A percentile compares a stretch with the other conserved stretches of the same genome.
Conservation (phyloP, 2,888 invertebrate species). For the Phragmatobia fuliginosa region DNA sequence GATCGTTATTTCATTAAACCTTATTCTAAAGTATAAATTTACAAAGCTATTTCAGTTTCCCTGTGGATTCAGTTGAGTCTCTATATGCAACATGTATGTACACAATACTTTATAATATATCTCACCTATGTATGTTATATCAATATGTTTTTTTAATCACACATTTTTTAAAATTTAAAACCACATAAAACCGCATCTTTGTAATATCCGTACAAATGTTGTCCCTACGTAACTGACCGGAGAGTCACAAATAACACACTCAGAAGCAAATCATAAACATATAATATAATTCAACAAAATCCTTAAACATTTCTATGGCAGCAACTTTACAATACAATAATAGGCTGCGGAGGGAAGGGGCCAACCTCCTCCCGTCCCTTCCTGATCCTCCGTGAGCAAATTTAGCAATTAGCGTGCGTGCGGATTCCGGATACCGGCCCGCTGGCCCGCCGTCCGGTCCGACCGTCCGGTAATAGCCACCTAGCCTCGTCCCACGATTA, state of each 20-base stretch:
- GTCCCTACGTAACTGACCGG: not conserved
- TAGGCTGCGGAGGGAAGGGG: slow-evolving; percentile 41
- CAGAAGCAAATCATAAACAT: slow-evolving; percentile 18
- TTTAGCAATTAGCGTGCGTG: slow-evolving; percentile 80
- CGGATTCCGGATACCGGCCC: slow-evolving; percentile 57
- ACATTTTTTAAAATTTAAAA: not conserved
- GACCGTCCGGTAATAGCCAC: slow-evolving; percentile 62
- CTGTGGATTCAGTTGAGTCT: no score
- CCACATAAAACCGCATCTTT: not conserved
- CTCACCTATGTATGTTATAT: no score
- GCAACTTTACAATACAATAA: slow-evolving; percentile 44
- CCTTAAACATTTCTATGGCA: slow-evolving; percentile 20
- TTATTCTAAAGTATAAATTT: no score
- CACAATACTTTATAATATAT: no score
- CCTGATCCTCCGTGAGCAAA: slow-evolving; percentile 56
- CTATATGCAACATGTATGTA: no score
- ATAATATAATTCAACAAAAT: slow-evolving; percentile 19
- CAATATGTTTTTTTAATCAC: no score
- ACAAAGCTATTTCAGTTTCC: no score
- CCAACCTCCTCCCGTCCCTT: slow-evolving; percentile 15
- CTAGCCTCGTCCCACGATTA: slow-evolving; percentile 55
- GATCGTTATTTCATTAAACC: no score
- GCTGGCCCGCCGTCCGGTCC: slow-evolving; percentile 34
- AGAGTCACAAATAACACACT: slow-evolving; percentile 6
- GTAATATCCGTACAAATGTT: not conserved